A percentile compares a stretch with the other conserved stretches of the same genome.
Evolutionary conservation across 2,113 vertebrate genomes (phyloP).

Genomic region (Plestiodon gilberti): DNA sequence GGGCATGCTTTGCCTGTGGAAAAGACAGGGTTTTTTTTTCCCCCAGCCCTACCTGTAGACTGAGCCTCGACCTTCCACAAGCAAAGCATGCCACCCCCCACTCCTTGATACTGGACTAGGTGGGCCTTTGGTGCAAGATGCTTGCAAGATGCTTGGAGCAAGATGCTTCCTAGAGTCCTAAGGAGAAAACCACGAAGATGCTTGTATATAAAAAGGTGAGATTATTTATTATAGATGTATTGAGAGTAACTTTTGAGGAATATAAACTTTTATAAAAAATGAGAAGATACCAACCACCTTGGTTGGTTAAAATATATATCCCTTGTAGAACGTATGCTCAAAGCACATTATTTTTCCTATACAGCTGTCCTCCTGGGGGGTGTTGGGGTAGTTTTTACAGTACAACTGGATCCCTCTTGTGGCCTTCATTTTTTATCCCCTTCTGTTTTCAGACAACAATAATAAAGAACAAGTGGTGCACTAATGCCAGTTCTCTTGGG

Average conservation of each 20-base stretch:
- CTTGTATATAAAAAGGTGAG: not conserved
- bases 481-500: not conserved
- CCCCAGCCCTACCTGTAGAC: too few species aligned
- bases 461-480: not conserved
- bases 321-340: not conserved
- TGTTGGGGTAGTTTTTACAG: too few species aligned
- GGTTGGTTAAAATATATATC: not conserved
- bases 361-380: too few species aligned
- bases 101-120: not conserved
- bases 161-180: not conserved
- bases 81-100: too few species aligned
- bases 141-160: too few species aligned
- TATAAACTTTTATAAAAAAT: not conserved
- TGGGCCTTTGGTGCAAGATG: not conserved
- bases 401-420: too few species aligned
- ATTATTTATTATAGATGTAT: not conserved
- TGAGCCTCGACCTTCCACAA: too few species aligned
- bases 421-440: too few species aligned
- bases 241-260: not conserved
- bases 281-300: not conserved
- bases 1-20: too few species aligned
- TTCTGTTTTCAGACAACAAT: too few species aligned
- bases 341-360: too few species aligned
- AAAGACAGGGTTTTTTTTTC: too few species aligned
- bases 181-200: not conserved